Conservation (phyloP, 1,140 invertebrate species). For the Nymphalis io region DNA sequence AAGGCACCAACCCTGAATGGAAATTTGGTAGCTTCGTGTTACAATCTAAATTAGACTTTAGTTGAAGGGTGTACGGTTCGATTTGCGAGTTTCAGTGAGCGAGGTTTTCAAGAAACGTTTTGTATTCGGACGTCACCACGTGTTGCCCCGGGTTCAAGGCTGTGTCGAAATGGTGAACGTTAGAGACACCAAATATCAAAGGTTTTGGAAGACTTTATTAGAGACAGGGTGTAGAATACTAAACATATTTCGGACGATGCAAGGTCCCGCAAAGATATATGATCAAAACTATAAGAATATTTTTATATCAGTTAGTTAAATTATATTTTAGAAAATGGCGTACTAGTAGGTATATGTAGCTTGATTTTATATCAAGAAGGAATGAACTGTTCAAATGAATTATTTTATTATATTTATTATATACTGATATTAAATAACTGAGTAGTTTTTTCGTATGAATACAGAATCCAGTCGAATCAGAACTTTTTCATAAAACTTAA, state of each 20-base stretch:
- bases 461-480: no score
- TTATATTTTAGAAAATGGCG: no score
- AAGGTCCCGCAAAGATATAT: no score
- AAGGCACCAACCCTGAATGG: conserved; percentile 47
- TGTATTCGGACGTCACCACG: conserved; percentile 62
- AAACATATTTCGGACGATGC: not conserved
- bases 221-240: not conserved
- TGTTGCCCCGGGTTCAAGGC: conserved; percentile 66
- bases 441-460: no score
- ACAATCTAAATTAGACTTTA: conserved; percentile 49
- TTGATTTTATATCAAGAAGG: no score
- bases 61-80: conserved; percentile 41
- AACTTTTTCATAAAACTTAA: no score
- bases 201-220: conserved; percentile 18
- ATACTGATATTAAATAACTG: no score
- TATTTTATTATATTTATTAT: no score
- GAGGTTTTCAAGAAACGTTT: conserved; percentile 62
- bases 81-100: conserved; percentile 42
- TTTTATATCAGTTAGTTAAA: no score
- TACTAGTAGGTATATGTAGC: no score
- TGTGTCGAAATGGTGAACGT: conserved; percentile 42
- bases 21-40: conserved; percentile 40
- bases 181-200: conserved; percentile 38
- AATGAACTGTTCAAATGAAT: no score
- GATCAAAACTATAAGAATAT: no score